Evolutionary conservation across 2,888 invertebrate species (phyloP), one percentile per base, ranked within the genome.

Genomic region (Lasioglossum figueresi): DNA sequence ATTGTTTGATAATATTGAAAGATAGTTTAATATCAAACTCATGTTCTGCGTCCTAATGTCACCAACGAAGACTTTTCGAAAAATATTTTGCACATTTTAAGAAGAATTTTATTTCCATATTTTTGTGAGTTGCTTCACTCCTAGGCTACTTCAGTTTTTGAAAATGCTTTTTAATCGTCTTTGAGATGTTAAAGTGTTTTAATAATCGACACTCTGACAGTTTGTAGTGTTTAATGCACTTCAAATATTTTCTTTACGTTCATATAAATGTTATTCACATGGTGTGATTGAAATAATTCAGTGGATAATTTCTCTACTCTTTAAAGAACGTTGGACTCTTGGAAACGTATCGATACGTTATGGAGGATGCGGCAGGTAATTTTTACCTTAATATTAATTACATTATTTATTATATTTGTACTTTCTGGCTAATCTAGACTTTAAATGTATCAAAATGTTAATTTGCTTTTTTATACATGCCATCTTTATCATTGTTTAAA

Each of bases 311-410:
- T 75, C 14, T 81, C 78, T 16, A 19, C 83, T 76, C 73, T 73
- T 52, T 37, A 4, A 73, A 90, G 91, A 76, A 87, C 43, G 83
- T 90, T 85, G 85, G 91, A 82, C 91, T 92, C 81, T 84, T 88
- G 87, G 92, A 93, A 89, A 91, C 92, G 80, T 94, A 94, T 90
- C 92, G 88, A 75, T 94, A 93, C 86, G 88, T 94, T 84, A 89
- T 94, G 79, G 91, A 94, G 73, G 93, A 94, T 80, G 93, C 93
- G 84, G 92, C 94, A 87, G 94, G 94, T 94, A 79, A 66, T 74
- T 48, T 27, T 48, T 27, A 31, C 45, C 16, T n/a, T 79, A 40
- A 56, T 59, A 70, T 40, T 70, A 70, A 70, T 4, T 12, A 31
- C 0, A 31, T 31, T 8, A 31, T 31, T 68, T 23, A 34, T 68